Conservation (phyloP, 1,140 invertebrate genomes). For the Eriosoma lanigerum region DNA sequence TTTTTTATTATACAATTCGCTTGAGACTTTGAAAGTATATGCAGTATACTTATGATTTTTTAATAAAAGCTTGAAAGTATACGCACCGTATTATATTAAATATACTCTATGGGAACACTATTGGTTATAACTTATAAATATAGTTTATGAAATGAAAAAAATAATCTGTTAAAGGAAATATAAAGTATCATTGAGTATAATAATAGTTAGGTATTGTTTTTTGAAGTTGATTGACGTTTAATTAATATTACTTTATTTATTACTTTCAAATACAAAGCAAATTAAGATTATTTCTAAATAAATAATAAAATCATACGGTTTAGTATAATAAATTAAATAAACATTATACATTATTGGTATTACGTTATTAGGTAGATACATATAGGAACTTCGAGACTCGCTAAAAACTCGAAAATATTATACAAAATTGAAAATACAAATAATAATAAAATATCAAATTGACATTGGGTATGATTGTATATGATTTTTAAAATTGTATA, state of each 20-base stretch:
- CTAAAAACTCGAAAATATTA: conserved; percentile 41
- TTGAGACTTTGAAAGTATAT: too few relatives aligned
- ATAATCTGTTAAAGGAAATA: too few relatives aligned
- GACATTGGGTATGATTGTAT: not conserved
- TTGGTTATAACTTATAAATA: too few relatives aligned
- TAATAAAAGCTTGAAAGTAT: too few relatives aligned
- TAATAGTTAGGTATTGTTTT: not conserved
- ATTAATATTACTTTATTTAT: too few relatives aligned
- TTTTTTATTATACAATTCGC: too few relatives aligned
- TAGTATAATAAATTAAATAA: not conserved
- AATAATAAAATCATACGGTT: not conserved
- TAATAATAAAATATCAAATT: conserved; percentile 2
- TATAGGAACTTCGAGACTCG: conserved; percentile 35
- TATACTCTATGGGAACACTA: too few relatives aligned
- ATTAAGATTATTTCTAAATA: conserved; percentile 8
- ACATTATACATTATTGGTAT: conserved; percentile 10
- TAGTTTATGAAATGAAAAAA: too few relatives aligned
- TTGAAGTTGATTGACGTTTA: not conserved
- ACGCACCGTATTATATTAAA: too few relatives aligned
- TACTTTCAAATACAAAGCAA: not conserved
- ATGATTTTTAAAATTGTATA: not conserved
- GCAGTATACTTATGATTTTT: too few relatives aligned
- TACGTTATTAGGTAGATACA: too few relatives aligned
- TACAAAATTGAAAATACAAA: not conserved
- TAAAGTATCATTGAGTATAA: too few relatives aligned